A percentile compares a stretch with the other conserved stretches of the same genome.
These are phyloP conservation scores for Pelecanus crispus DNA, from an alignment of 2,113 vertebrate genomes.

Conservation along the genomic window DNA sequence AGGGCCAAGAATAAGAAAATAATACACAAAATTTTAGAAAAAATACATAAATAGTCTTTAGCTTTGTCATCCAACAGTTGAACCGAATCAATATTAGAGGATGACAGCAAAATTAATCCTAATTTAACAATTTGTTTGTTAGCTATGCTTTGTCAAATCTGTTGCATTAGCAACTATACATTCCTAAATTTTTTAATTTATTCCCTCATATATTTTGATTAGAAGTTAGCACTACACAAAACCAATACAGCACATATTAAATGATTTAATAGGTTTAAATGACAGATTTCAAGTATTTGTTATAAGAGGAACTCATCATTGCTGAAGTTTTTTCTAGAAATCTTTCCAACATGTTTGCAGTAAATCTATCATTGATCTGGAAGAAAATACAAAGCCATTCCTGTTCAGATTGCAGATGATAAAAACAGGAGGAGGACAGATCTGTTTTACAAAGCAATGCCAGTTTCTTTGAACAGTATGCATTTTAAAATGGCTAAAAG, in stretches of 20 bases:
- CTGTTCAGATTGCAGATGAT: not conserved
- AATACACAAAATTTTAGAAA: not conserved
- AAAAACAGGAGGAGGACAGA: not conserved
- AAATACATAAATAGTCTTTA: not conserved
- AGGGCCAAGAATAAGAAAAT: not conserved
- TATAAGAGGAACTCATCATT: not conserved
- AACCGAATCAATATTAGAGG: not conserved
- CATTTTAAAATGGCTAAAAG: not conserved
- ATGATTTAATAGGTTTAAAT: not conserved
- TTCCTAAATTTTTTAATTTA: conserved; percentile 1
- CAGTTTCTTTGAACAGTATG: not conserved
- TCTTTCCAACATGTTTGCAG: not conserved
- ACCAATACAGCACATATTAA: not conserved
- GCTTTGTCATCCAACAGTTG: not conserved
- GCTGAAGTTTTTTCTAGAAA: not conserved
- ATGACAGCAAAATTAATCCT: conserved; percentile 11
- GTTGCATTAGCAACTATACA: not conserved
- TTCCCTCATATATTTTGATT: conserved; percentile 19
- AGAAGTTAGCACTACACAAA: not conserved
- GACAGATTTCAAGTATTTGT: not conserved
- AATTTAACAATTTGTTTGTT: not conserved
- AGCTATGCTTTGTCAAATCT: not conserved
- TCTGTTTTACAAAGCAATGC: not conserved
- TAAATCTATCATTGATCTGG: not conserved
- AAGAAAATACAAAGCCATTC: not conserved